These are phyloP conservation scores for Ceuthmochares aereus DNA, from an alignment of 2,113 vertebrate genomes.

Conservation along the genomic window DNA sequence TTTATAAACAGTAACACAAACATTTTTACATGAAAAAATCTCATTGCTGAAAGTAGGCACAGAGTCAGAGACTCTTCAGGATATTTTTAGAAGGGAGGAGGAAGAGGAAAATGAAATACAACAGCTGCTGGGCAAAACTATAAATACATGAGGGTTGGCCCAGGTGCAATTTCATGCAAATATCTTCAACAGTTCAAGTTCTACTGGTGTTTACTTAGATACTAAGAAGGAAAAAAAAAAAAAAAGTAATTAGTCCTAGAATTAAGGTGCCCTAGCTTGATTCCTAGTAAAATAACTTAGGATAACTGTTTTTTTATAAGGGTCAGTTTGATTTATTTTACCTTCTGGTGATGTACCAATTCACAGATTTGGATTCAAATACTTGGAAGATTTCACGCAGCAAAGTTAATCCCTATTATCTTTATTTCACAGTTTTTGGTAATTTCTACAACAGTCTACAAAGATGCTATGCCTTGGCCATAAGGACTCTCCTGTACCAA, in stretches of 20 bases:
- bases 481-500: not conserved
- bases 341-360: not conserved
- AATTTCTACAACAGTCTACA: not conserved
- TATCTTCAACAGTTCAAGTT: slow-evolving; percentile 74
- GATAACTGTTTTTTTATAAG: slow-evolving; percentile 59
- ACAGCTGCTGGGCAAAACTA: slow-evolving; percentile 61
- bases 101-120: slow-evolving; percentile 68
- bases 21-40: slow-evolving; percentile 80
- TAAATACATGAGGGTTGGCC: slow-evolving; percentile 69
- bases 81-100: slow-evolving; percentile 61
- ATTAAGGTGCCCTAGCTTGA: slow-evolving; percentile 75
- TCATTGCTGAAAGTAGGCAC: slow-evolving; percentile 74
- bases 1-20: slow-evolving; percentile 85
- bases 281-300: slow-evolving; percentile 70
- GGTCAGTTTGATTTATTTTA: slow-evolving; percentile 60
- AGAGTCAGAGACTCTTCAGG: slow-evolving; percentile 68
- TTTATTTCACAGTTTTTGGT: not conserved
- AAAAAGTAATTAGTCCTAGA: slow-evolving; percentile 43
- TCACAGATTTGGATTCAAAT: not conserved
- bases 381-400: not conserved
- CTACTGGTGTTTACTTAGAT: slow-evolving; percentile 65
- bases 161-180: slow-evolving; percentile 78
- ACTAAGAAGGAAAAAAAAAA: slow-evolving; percentile 5
- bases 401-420: not conserved
- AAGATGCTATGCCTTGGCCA: not conserved